Conservation (phyloP, 2,797 vertebrate species). For the Siniperca obscura region DNA sequence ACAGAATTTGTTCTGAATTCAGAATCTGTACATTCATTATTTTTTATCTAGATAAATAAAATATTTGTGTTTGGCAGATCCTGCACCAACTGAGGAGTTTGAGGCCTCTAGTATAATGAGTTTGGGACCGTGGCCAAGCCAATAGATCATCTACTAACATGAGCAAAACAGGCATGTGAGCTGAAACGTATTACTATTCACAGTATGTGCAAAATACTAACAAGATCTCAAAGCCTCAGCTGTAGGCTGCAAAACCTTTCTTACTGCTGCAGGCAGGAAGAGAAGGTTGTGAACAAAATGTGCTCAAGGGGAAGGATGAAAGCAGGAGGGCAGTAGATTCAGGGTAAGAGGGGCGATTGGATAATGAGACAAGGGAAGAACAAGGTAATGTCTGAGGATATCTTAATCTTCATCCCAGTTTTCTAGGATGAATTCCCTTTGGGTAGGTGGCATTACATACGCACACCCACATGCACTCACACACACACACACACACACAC, state of each 20-base stretch:
- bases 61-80: slow-evolving; percentile 4
- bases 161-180: slow-evolving; percentile 42
- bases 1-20: background rate
- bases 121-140: slow-evolving; percentile 21
- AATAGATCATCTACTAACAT: slow-evolving; percentile 35
- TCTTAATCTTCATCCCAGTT: slow-evolving; percentile 77
- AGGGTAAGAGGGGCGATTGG: slow-evolving; percentile 64
- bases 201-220: slow-evolving; percentile 63
- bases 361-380: slow-evolving; percentile 76
- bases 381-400: slow-evolving; percentile 76
- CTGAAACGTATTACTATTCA: slow-evolving; percentile 57
- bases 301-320: slow-evolving; percentile 74
- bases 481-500: slow-evolving; percentile 9
- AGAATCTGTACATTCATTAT: background rate
- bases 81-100: slow-evolving; percentile 5
- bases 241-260: slow-evolving; percentile 55
- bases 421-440: slow-evolving; percentile 72
- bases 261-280: slow-evolving; percentile 55
- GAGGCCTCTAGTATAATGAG: slow-evolving; percentile 19
- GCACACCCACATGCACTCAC: background rate
- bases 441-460: slow-evolving; percentile 52
- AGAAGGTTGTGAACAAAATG: slow-evolving; percentile 73
- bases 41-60: slow-evolving; percentile 2
- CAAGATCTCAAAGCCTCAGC: slow-evolving; percentile 62
- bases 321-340: slow-evolving; percentile 65